Base-by-base conservation (phyloP, 2,797 vertebrate genomes). In the Melanotaenia maccullochi region DNA sequence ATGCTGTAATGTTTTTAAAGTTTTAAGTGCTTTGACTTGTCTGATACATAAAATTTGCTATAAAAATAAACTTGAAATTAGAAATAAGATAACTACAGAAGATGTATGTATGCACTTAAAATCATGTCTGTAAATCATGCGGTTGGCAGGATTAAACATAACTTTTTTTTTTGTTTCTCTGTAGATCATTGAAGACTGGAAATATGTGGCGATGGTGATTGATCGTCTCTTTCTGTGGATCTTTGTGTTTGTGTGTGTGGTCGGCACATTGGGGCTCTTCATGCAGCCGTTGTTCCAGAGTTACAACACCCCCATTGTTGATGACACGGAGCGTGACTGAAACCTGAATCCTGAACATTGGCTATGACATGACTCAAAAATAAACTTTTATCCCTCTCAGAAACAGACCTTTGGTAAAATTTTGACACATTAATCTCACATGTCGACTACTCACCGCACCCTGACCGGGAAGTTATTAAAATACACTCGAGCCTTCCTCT, bases 191-290 rank as follows among this genome's bases (percentile, higher is more conserved):
- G 94, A 95, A 85, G 95, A 95, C 84, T 95, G 95, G 95, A 95
- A 95, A 76, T 95, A 95, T 0, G 95, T 95, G 32, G 95, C 95
- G n/a, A 95, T 95, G 95, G 95, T 95, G 81, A 95, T 95, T 16
- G 95, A 95, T 62, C 93, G 95, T 9, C 93, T 95, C 75, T 95
- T 95, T 86, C 87, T 95, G 75, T 95, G 95, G 94, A 94, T 95
- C 87, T 95, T 95, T 81, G 92, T 95, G 57, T 85, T 92, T 64
- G 95, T 95, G 58, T 95, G 95, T 42, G 93, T 96, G 49, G 74
- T 93, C 5, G 95, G 95, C 73, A 96, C 95, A 0, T 0, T 94
- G 55, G 95, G 95, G 25, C 92, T 95, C 66, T 95, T 95, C 86
- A 94, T 95, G 92, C 95, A 96, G 86, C 95, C 95, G n/a, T 91